Evolutionary conservation across 2,113 vertebrate species (phyloP).

Genomic region (Archilochus colubris): DNA sequence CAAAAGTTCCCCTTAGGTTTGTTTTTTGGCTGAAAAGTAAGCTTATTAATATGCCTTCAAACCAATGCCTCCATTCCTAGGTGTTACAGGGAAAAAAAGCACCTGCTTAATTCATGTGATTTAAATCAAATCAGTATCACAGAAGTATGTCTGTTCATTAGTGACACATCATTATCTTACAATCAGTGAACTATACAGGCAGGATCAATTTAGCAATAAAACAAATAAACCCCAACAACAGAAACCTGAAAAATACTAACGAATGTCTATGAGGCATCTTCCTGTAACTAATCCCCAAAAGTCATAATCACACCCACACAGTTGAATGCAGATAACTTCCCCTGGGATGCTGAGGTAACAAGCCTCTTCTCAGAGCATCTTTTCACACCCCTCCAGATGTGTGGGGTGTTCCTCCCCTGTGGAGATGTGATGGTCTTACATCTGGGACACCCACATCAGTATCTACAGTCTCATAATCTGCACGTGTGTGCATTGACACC

Average conservation of each 20-base stretch:
- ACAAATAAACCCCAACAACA: background rate
- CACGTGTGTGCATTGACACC: rapidly evolving
- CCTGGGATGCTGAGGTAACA: rapidly evolving
- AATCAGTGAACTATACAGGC: background rate
- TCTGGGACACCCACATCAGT: too few species aligned
- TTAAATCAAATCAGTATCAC: background rate
- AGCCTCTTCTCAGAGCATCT: background rate
- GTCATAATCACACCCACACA: background rate
- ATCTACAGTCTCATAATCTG: background rate
- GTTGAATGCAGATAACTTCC: background rate
- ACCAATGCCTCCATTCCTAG: background rate
- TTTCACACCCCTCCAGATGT: background rate
- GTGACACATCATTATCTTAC: background rate
- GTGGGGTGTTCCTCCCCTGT: too few species aligned
- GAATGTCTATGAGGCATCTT: background rate
- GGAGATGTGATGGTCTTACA: rapidly evolving
- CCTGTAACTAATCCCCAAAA: background rate
- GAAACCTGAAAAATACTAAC: background rate
- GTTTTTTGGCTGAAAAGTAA: background rate
- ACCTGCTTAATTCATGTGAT: background rate
- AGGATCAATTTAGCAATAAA: constrained; percentile 7
- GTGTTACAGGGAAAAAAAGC: background rate
- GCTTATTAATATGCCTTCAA: background rate
- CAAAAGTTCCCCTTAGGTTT: background rate
- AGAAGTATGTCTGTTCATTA: background rate